These are phyloP conservation scores for Goniozus legneri DNA, from an alignment of 1,140 invertebrate species.

Conservation along the genomic window DNA sequence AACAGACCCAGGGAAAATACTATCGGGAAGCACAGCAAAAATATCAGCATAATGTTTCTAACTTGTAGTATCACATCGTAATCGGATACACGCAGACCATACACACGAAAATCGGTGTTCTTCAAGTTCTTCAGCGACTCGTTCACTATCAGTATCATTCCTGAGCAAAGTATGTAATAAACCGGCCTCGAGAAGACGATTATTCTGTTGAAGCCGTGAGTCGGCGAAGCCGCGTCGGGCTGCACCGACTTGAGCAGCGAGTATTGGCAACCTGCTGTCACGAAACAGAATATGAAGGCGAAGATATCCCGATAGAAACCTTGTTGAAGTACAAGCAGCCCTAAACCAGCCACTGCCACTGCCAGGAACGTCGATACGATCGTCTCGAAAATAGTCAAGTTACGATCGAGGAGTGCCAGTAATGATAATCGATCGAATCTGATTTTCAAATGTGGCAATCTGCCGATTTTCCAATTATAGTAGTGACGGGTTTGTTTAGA, in stretches of 20 bases:
- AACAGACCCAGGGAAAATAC: constrained; percentile 92
- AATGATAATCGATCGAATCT: constrained; percentile 89
- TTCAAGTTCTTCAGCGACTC: constrained; percentile 50
- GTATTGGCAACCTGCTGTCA: constrained; percentile 96
- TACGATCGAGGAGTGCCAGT: constrained; percentile 89
- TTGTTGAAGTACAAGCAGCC: constrained; percentile 76
- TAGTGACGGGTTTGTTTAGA: constrained; percentile 69
- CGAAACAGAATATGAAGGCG: constrained; percentile 93
- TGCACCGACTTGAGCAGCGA: constrained; percentile 98
- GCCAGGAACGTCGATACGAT: constrained; percentile 80
- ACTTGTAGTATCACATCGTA: constrained; percentile 64
- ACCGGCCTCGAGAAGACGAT: constrained; percentile 91
- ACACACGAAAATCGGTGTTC: constrained; percentile 62
- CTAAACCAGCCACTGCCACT: constrained; percentile 80
- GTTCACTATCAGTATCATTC: constrained; percentile 67
- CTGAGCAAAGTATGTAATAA: constrained; percentile 89
- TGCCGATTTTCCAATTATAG: constrained; percentile 80
- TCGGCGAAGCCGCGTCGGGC: constrained; percentile 96
- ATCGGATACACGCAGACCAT: constrained; percentile 72
- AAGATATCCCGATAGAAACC: constrained; percentile 89
- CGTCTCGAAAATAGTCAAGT: constrained; percentile 82
- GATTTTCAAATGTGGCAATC: constrained; percentile 69
- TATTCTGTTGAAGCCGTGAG: constrained; percentile 96
- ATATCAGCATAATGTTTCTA: constrained; percentile 71
- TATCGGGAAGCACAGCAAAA: constrained; percentile 88